These are phyloP conservation scores for Yasuhikotakia modesta DNA, from an alignment of 2,797 vertebrate genomes.

Conservation along the genomic window DNA sequence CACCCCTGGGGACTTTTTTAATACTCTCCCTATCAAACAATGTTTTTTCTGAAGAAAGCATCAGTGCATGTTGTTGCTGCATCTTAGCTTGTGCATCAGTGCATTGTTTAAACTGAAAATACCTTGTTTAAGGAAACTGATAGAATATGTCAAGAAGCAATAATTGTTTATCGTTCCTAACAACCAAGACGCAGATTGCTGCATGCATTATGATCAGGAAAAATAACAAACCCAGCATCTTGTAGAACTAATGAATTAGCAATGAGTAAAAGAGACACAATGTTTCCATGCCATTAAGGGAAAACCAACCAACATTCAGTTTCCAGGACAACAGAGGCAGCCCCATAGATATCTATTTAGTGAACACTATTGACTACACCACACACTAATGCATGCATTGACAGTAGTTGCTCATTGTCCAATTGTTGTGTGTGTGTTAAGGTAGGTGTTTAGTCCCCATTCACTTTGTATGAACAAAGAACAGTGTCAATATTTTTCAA, in stretches of 20 bases:
- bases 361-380: not conserved
- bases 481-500: too few species aligned
- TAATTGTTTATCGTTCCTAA: conserved; percentile 41
- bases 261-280: conserved; percentile 9
- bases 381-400: not conserved
- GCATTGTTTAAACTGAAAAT: conserved; percentile 34
- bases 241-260: not conserved
- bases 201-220: conserved; percentile 6
- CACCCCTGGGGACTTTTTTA: not conserved
- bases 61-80: not conserved
- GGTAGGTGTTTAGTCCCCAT: too few species aligned
- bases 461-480: too few species aligned
- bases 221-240: conserved; percentile 26
- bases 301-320: conserved; percentile 18
- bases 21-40: not conserved
- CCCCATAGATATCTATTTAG: too few species aligned
- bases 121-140: conserved; percentile 32
- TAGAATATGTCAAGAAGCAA: conserved; percentile 24
- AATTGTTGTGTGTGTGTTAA: too few species aligned
- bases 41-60: not conserved
- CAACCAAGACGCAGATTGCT: not conserved
- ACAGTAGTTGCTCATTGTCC: conserved; percentile 10
- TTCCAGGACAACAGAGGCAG: conserved; percentile 11
- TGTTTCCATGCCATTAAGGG: conserved; percentile 22
- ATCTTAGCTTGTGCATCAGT: not conserved